phyloP scores from a whole-genome alignment of 2,113 vertebrate species.

The Fukomys damarensis region DNA sequence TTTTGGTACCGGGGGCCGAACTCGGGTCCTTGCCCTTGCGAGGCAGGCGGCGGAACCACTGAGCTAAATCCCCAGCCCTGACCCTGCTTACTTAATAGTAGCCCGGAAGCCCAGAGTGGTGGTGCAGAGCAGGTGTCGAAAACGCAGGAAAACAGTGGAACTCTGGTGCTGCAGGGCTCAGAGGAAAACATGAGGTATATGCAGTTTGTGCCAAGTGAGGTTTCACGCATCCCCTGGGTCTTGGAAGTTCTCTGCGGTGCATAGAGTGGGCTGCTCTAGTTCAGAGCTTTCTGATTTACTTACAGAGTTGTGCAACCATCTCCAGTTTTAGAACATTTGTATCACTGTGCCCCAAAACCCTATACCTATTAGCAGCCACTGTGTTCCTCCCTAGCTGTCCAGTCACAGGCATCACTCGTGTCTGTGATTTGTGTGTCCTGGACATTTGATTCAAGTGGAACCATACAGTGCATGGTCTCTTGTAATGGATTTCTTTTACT shows the following conservation, averaged over 20 bases:
- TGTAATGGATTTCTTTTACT: neutral
- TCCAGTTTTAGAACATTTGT: neutral
- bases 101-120: neutral
- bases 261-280: neutral
- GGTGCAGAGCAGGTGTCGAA: neutral
- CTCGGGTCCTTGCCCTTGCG: no score
- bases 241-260: neutral
- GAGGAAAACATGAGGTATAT: accelerated
- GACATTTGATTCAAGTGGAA: neutral
- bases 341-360: neutral
- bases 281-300: neutral
- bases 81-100: neutral
- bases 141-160: accelerated
- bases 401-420: neutral
- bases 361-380: neutral
- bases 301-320: neutral
- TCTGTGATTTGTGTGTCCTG: neutral
- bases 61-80: no score
- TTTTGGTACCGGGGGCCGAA: no score
- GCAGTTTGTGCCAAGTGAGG: neutral
- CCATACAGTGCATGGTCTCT: accelerated
- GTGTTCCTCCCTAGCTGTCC: neutral
- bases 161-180: neutral
- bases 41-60: no score
- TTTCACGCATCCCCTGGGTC: neutral